Conservation (phyloP, 2,113 vertebrate species). For the Oreochromis niloticus region DNA sequence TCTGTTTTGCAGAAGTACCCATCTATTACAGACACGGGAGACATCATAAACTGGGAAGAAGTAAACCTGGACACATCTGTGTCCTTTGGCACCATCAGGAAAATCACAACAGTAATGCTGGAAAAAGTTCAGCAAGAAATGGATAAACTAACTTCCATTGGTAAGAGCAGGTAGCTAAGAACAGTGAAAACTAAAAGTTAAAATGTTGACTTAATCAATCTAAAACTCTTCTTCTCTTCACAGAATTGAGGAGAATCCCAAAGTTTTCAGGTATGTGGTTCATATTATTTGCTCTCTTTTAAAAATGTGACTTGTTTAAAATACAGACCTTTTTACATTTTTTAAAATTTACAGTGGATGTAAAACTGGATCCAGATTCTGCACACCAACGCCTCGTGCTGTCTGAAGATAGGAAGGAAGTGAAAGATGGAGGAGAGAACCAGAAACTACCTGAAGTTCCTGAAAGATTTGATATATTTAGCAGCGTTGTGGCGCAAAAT, state of each 20-base stretch:
- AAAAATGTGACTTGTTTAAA: not conserved
- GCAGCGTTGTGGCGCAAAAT: slow-evolving; percentile 50
- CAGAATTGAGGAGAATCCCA: slow-evolving; percentile 53
- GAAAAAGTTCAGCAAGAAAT: slow-evolving; percentile 17
- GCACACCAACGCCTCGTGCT: slow-evolving; percentile 35
- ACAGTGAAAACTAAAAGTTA: fast-evolving
- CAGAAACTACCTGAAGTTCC: not conserved
- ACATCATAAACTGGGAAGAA: not conserved
- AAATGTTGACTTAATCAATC: not conserved
- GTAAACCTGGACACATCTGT: slow-evolving; percentile 43
- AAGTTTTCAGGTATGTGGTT: slow-evolving; percentile 45
- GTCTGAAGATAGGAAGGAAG: slow-evolving; percentile 40
- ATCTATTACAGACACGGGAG: not conserved
- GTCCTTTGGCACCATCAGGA: slow-evolving; percentile 52
- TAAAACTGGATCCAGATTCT: slow-evolving; percentile 54
- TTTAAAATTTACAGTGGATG: slow-evolving; percentile 21
- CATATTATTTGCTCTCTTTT: not conserved
- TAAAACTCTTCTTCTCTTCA: not conserved
- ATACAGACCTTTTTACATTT: fast-evolving
- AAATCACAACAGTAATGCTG: not conserved
- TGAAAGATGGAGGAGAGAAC: slow-evolving; percentile 22
- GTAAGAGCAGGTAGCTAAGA: slow-evolving; percentile 5
- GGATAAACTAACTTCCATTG: slow-evolving; percentile 35
- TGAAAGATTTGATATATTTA: slow-evolving; percentile 44
- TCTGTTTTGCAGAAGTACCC: slow-evolving; percentile 34